A percentile compares a stretch with the other conserved stretches of the same genome.
Conservation (phyloP, 2,113 vertebrate species). For the Neodon shergylaensis region DNA sequence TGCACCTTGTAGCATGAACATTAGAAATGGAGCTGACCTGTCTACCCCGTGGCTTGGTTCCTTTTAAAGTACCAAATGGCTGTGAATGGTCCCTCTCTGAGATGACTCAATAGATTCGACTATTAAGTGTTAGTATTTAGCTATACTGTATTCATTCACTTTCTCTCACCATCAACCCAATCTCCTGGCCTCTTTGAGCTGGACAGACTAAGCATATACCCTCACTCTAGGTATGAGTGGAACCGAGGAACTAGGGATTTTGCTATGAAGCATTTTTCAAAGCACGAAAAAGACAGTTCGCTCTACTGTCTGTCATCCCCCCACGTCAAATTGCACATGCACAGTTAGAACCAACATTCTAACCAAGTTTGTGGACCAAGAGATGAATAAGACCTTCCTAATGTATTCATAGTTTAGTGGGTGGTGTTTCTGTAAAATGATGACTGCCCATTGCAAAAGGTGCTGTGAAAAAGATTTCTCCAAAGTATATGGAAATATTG, state of each 20-base stretch:
- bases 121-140: not conserved
- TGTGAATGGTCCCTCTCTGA: not conserved
- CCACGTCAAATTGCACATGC: not conserved
- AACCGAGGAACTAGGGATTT: not conserved
- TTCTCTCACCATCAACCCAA: not conserved
- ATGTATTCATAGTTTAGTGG: not conserved
- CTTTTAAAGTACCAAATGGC: not conserved
- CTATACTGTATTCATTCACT: no score
- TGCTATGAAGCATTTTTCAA: not conserved
- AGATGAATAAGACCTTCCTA: not conserved
- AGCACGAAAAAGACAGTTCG: not conserved
- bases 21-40: not conserved
- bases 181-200: not conserved
- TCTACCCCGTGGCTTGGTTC: not conserved
- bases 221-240: not conserved
- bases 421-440: not conserved
- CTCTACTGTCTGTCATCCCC: not conserved
- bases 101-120: not conserved
- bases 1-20: not conserved
- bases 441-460: not conserved
- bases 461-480: not conserved
- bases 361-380: not conserved
- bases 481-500: not conserved
- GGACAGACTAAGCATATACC: not conserved
- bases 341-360: not conserved